A percentile compares a stretch with the other conserved stretches of the same genome.
Conservation (phyloP, 2,888 invertebrate species). For the Rapana venosa region DNA sequence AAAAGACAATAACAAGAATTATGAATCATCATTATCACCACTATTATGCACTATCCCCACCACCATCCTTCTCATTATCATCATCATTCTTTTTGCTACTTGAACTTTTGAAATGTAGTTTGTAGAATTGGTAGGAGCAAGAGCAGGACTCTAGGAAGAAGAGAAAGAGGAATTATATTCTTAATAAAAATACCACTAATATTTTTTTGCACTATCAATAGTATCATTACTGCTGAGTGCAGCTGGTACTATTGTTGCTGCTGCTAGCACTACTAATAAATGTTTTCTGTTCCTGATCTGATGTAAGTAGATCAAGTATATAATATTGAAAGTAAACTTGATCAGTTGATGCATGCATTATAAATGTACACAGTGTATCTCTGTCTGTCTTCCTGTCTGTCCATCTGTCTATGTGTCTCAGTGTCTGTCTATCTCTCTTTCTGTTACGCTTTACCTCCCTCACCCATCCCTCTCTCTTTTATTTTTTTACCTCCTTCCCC, state of each 20-base stretch:
- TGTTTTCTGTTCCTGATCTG: neutral
- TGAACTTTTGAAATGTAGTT: no score
- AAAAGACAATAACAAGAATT: no score
- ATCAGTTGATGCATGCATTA: neutral
- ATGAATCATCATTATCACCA: no score
- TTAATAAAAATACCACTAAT: no score
- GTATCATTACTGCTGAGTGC: neutral
- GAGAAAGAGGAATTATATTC: no score
- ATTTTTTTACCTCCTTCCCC: neutral
- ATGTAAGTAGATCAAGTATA: neutral
- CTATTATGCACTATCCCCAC: no score
- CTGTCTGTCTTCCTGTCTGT: neutral
- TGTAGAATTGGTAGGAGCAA: no score
- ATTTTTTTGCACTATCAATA: neutral
- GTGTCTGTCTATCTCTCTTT: slow-evolving; percentile 27
- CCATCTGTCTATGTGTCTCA: neutral
- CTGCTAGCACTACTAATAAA: neutral
- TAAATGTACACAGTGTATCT: neutral
- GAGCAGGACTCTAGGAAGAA: no score
- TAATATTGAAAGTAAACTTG: neutral
- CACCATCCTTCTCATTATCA: no score
- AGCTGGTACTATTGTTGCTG: neutral
- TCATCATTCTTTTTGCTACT: no score
- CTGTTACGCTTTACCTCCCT: neutral
- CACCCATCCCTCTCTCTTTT: neutral